Conservation (phyloP, 2,888 invertebrate species). For the Silvanus unidentatus region DNA sequence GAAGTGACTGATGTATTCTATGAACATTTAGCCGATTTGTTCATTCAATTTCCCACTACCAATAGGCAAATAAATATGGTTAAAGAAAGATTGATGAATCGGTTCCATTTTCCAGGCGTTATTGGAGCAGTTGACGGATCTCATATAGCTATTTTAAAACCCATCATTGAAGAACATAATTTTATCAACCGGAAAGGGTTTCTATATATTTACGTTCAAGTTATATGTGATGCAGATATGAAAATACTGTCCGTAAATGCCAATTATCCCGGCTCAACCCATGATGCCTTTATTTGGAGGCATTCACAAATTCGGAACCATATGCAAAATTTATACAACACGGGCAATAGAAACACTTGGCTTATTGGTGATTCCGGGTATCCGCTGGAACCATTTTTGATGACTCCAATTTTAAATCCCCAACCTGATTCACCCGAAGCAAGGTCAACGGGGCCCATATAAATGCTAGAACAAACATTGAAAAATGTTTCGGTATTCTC, state of each 20-base stretch:
- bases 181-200: slow-evolving; percentile 10
- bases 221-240: slow-evolving; percentile 1
- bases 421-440: slow-evolving; percentile 5
- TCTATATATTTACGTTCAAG: neutral
- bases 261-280: no score
- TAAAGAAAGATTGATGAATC: neutral
- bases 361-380: slow-evolving; percentile 14
- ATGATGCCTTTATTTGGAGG: slow-evolving; percentile 6
- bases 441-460: slow-evolving; percentile 2
- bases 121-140: slow-evolving; percentile 12
- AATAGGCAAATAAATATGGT: neutral
- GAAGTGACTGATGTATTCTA: neutral
- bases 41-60: neutral
- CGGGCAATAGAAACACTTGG: slow-evolving; percentile 6
- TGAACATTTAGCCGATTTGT: neutral
- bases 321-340: slow-evolving; percentile 1
- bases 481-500: slow-evolving; percentile 12
- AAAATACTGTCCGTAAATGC: neutral
- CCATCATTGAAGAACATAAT: slow-evolving; percentile 7
- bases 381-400: slow-evolving; percentile 8
- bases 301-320: slow-evolving; percentile 1
- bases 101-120: slow-evolving; percentile 8
- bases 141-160: slow-evolving; percentile 4
- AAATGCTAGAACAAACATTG: slow-evolving; percentile 9
- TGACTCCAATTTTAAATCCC: slow-evolving; percentile 10